Evolutionary conservation across 2,113 vertebrate species (phyloP).

Genomic region (Lutjanus erythropterus): DNA sequence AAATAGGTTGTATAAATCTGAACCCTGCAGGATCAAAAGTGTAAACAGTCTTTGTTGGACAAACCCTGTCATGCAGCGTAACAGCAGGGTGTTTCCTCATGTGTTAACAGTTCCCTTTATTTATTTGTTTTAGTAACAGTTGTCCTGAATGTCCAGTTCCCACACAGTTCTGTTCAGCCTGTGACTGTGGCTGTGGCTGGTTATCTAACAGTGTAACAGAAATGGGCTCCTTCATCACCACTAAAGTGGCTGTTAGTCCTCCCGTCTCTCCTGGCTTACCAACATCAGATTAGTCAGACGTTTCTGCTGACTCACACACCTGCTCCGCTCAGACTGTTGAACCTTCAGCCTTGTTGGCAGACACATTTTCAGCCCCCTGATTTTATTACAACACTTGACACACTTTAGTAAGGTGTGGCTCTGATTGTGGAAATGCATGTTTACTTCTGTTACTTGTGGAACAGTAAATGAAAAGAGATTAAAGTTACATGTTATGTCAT

Average conservation of each 20-base stretch:
- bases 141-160: neutral
- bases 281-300: neutral
- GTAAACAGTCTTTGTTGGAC: neutral
- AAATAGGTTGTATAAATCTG: neutral
- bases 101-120: neutral
- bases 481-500: too few species aligned
- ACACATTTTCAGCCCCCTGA: neutral
- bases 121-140: too few species aligned
- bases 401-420: neutral
- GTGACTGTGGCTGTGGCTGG: too few species aligned
- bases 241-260: neutral
- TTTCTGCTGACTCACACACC: conserved; percentile 20
- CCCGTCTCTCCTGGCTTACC: neutral
- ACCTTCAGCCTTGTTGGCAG: neutral
- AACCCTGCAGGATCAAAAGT: neutral
- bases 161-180: neutral
- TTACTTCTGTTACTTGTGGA: neutral
- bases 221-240: neutral
- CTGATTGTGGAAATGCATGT: too few species aligned
- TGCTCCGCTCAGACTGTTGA: neutral
- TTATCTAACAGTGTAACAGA: conserved; percentile 14
- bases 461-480: neutral
- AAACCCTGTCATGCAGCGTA: neutral
- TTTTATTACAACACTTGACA: neutral
- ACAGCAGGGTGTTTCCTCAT: neutral